A percentile compares a stretch with the other conserved stretches of the same genome.
Conservation (phyloP, 2,888 invertebrate species). For the Keiferia lycopersicella region DNA sequence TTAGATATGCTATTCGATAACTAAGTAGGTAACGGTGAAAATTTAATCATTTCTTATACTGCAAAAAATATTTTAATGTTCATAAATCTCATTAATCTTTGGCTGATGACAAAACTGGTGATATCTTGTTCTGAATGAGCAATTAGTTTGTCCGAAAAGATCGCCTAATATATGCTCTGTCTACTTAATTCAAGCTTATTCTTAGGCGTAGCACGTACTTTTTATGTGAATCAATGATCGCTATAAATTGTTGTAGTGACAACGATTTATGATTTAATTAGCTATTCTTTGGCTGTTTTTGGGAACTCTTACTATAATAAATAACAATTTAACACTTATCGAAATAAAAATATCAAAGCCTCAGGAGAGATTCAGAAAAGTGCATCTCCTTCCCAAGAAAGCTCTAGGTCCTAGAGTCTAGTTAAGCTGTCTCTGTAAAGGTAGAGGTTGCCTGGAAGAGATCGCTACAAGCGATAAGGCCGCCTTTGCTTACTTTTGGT, state of each 20-base stretch:
- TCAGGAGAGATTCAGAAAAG: no score
- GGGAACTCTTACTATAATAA: neutral
- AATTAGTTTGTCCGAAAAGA: neutral
- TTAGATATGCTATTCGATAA: neutral
- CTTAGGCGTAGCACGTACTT: slow-evolving; percentile 38
- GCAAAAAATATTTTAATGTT: neutral
- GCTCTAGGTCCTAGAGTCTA: no score
- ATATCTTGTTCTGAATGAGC: slow-evolving; percentile 27
- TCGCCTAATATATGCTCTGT: slow-evolving; percentile 28
- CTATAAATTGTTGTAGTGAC: slow-evolving; percentile 25
- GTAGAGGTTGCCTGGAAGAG: no score
- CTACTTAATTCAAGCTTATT: slow-evolving; percentile 36
- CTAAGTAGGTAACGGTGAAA: neutral
- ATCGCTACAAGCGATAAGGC: no score
- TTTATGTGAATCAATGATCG: slow-evolving; percentile 32
- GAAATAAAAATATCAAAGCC: no score
- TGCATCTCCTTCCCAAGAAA: no score
- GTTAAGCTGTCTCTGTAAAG: no score
- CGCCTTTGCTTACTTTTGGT: no score
- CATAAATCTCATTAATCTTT: slow-evolving; percentile 24
- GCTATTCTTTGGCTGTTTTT: neutral
- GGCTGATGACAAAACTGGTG: slow-evolving; percentile 12
- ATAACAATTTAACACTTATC: neutral
- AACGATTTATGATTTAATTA: slow-evolving; percentile 24
- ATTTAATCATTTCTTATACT: neutral